A percentile compares a stretch with the other conserved stretches of the same genome.
Evolutionary conservation across 2,888 invertebrate species (phyloP).

Genomic region (Parapristionchus giblindavisi): DNA sequence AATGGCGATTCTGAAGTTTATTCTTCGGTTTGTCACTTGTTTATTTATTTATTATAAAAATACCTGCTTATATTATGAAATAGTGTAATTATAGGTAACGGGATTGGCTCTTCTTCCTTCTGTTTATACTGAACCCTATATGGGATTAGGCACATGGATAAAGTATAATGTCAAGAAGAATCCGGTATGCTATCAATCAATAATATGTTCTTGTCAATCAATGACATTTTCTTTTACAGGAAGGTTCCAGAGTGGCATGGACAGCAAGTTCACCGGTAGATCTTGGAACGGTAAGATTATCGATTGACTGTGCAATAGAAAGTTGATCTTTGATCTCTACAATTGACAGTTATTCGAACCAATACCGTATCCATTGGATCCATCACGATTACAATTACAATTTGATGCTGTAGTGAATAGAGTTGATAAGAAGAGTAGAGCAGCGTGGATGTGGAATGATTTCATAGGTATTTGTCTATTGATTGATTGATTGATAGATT

Average conservation of each 20-base stretch:
- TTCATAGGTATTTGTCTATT: constrained; percentile 47
- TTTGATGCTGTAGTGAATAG: constrained; percentile 54
- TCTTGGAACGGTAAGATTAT: constrained; percentile 34
- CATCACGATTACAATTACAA: constrained; percentile 36
- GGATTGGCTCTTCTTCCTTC: constrained; percentile 33
- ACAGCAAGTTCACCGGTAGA: constrained; percentile 3
- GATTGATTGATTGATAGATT: not conserved
- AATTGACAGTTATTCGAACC: constrained; percentile 18
- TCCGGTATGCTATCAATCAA: too few species aligned
- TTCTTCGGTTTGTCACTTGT: constrained; percentile 7
- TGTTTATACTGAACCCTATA: not conserved
- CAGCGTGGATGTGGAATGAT: constrained; percentile 63
- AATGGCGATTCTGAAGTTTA: constrained; percentile 7
- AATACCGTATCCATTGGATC: constrained; percentile 8
- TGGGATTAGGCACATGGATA: constrained; percentile 31
- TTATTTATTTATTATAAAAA: not conserved
- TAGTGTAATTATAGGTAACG: not conserved
- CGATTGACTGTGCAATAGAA: not conserved
- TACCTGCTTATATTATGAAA: not conserved
- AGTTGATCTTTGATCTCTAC: not conserved
- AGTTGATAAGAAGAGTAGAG: constrained; percentile 43
- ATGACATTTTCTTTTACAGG: too few species aligned
- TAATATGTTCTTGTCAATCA: too few species aligned
- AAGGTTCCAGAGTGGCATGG: constrained; percentile 3
- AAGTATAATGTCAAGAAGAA: constrained; percentile 9